Base-by-base conservation (phyloP, 2,888 invertebrate species). In the Chaetogeoica ovagalla region DNA sequence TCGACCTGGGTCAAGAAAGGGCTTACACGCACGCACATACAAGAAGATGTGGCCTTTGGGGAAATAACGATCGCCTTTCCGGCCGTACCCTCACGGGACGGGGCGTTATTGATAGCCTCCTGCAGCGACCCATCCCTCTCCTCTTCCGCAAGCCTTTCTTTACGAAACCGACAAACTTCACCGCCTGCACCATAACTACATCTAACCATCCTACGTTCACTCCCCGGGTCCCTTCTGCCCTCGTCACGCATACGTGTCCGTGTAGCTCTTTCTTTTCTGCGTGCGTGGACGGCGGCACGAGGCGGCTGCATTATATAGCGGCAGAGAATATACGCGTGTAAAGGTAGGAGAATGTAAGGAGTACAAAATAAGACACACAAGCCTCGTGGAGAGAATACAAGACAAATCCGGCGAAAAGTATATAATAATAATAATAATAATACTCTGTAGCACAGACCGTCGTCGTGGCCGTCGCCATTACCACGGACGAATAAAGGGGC, bases 41-140 rank as follows among this genome's bases (percentile, higher is more conserved):
- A 70, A 63, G 70, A 77, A 70, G 77, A 77, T 21, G 69, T 19
- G 70, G 71, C 79, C 62, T 71, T 71, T 43, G 70, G 63, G 79
- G 63, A 79, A 69, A 79, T 79, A 79, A 79, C 79, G 79, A 79
- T 79, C 79, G 79, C 71, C 70, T 71, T 71, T 71, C 62, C 63
- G 71, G 52, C 70, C 70, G 71, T 71, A 63, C 63, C 55, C 79
- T 39, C 79, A 17, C 21, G 79, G 79, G 71, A 63, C 71, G 63
- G 63, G 63, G 79, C 71, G 79, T 79, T 79, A 79, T 79, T 57
- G 79, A 79, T 79, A 79, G 70, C 70, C 62, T 19, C 75, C 30
- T 30, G 30, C 4, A 30, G 2, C 30, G 30, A 30, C 30, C 30
- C 30, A 4, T 30, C 30, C 30, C 30, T 4, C 30, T 30, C 2